Percentiles rank a stretch among this genome's conserved stretches.
Conservation (phyloP, 2,888 invertebrate species). For the Sarcophaga variegata region DNA sequence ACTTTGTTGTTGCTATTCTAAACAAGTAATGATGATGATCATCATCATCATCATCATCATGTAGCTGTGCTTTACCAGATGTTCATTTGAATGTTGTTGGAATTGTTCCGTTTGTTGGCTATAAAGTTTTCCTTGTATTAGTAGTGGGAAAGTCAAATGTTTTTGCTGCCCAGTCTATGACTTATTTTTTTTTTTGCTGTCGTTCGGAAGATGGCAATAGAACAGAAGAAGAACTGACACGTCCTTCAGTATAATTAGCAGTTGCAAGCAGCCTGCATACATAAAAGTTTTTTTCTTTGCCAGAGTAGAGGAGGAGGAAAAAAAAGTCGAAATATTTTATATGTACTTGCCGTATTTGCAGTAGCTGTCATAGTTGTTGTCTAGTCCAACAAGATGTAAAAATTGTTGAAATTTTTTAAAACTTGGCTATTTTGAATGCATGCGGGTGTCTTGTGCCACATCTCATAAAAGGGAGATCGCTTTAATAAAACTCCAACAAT, state of each 20-base stretch:
- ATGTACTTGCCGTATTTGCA: constrained; percentile 3
- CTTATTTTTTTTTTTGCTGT: constrained; percentile 21
- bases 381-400: constrained; percentile 50
- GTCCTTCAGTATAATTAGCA: constrained; percentile 66
- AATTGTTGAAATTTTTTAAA: constrained; percentile 46
- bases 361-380: constrained; percentile 37
- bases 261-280: constrained; percentile 59
- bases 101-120: constrained; percentile 35
- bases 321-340: constrained; percentile 3
- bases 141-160: constrained; percentile 46
- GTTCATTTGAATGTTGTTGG: constrained; percentile 27
- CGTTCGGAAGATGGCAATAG: neutral
- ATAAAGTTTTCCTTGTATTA: constrained; percentile 43
- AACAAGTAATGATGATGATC: neutral
- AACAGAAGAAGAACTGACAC: constrained; percentile 47
- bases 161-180: constrained; percentile 50
- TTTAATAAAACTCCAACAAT: constrained; percentile 33
- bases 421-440: neutral
- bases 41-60: neutral
- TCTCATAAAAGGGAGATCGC: constrained; percentile 52
- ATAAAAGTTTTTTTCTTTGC: constrained; percentile 44
- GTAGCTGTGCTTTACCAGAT: constrained; percentile 39
- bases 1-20: constrained; percentile 23
- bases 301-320: neutral
- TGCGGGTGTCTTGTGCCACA: constrained; percentile 6